These are phyloP conservation scores for Ctenopoma multispine DNA, from an alignment of 2,797 vertebrate species.

Conservation along the genomic window DNA sequence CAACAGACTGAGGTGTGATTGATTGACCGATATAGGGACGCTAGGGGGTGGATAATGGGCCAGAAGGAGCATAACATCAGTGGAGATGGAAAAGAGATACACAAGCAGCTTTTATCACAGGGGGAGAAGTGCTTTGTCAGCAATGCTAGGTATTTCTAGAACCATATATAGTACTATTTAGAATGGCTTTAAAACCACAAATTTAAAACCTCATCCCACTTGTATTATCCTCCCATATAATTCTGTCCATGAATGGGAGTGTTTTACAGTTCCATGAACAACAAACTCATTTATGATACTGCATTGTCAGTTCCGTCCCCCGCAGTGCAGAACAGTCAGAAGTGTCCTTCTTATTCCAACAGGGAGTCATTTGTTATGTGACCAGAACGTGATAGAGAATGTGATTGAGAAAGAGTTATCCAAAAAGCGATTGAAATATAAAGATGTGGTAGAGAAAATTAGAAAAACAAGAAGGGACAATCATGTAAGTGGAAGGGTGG, in stretches of 20 bases:
- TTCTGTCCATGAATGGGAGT: background rate
- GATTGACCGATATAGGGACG: background rate
- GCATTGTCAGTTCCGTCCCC: constrained; percentile 11
- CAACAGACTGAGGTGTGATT: constrained; percentile 97
- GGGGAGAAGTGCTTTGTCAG: constrained; percentile 16
- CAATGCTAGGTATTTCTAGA: constrained; percentile 10
- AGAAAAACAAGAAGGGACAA: constrained; percentile 36
- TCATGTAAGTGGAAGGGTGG: constrained; percentile 48
- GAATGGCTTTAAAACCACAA: constrained; percentile 4
- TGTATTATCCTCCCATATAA: background rate
- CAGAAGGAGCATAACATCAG: constrained; percentile 23
- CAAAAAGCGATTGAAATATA: constrained; percentile 25
- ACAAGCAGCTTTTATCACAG: constrained; percentile 9
- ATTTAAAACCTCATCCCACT: constrained; percentile 4
- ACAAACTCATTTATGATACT: background rate
- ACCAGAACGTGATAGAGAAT: constrained; percentile 49
- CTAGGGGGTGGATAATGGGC: background rate
- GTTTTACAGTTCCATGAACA: background rate
- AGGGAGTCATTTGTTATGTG: constrained; percentile 37
- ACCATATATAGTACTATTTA: background rate
- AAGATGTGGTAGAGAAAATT: constrained; percentile 4
- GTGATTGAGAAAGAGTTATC: constrained; percentile 54
- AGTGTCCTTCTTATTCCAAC: constrained; percentile 38
- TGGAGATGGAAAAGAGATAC: constrained; percentile 9
- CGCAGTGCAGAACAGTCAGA: constrained; percentile 33